Base-by-base conservation (phyloP, 2,888 invertebrate species). In the Deroplatys truncata region DNA sequence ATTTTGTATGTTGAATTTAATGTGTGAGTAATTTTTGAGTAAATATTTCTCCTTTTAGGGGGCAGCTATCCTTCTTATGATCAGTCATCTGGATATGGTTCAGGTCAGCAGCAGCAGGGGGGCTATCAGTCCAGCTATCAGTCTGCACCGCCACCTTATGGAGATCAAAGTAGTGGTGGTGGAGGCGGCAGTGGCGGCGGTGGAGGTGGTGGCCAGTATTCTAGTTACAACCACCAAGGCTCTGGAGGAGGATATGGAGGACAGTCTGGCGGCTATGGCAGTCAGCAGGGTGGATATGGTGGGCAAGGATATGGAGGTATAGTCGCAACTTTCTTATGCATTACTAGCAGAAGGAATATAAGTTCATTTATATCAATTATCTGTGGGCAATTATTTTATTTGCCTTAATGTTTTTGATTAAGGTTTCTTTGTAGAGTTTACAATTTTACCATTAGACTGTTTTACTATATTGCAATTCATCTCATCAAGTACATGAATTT, bases 121-220 rank as follows among this genome's bases (percentile, higher is more conserved):
- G 89, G 90, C 86, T 90, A 91, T 84, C 91, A 91, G 82, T 89
- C 89, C 29, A 89, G 89, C 82, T 91, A 91, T 85, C 90, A 89
- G 28, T 84, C 91, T 20, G 90, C 88, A 28, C 89, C 89, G 16
- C 88, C 89, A 35, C 84, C 89, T 28, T 91, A 91, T 88, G 87
- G 87, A 35, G 91, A 91, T 31, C 91, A 91, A 86, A 94, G 94
- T 92, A 93, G 94, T 93, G 91, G 95, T 93, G 92, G 93, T 92
- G 93, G 95, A 86, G 93, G 93, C 92, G 92, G 95, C 72, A 92
- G 92, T 88, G 94, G 94, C 88, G 93, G 95, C 94, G 91, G 94
- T 89, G 92, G 88, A 29, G 94, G 94, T 88, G 93, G 95, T 94
- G 91, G 89, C 72, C 89, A 89, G 84, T 91, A 90, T 72, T 89